Percentiles rank a stretch among this genome's conserved stretches.
phyloP scores from a whole-genome alignment of 2,113 vertebrate genomes.

The Phoxinus phoxinus region DNA sequence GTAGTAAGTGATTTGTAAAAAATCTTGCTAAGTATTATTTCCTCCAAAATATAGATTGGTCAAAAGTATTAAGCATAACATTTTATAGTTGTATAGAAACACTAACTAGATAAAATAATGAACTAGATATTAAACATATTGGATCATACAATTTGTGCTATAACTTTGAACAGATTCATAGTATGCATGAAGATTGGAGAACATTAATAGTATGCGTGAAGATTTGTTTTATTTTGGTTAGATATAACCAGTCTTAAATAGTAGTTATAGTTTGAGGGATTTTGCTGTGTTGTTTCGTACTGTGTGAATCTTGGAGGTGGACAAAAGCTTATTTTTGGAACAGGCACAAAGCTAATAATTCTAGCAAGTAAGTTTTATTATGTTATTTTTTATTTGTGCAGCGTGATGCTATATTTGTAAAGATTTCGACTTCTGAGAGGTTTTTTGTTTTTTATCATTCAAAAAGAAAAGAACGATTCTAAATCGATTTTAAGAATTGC shows the following conservation, averaged over 20 bases:
- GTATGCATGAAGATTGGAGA: background rate
- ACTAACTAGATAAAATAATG: background rate
- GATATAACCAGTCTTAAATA: background rate
- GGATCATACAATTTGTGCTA: background rate
- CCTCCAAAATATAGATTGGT: background rate
- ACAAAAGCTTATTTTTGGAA: conserved; percentile 41
- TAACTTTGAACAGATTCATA: background rate
- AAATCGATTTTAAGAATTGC: background rate
- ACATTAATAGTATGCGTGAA: background rate
- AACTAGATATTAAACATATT: background rate
- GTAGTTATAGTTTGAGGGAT: background rate
- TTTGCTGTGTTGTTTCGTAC: conserved; percentile 17
- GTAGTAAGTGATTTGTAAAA: conserved; percentile 55
- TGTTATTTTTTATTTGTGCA: background rate
- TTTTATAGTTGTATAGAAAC: background rate
- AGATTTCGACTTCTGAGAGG: background rate
- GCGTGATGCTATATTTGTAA: background rate
- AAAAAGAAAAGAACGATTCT: background rate
- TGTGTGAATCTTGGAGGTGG: conserved; percentile 43
- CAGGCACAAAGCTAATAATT: conserved; percentile 36
- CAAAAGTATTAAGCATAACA: background rate
- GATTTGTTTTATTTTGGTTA: background rate
- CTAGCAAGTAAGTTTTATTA: conserved; percentile 36
- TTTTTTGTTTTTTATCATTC: background rate
- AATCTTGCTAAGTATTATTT: background rate